Evolutionary conservation across 2,797 vertebrate genomes (phyloP).

Genomic region (Onychomys arenicola): DNA sequence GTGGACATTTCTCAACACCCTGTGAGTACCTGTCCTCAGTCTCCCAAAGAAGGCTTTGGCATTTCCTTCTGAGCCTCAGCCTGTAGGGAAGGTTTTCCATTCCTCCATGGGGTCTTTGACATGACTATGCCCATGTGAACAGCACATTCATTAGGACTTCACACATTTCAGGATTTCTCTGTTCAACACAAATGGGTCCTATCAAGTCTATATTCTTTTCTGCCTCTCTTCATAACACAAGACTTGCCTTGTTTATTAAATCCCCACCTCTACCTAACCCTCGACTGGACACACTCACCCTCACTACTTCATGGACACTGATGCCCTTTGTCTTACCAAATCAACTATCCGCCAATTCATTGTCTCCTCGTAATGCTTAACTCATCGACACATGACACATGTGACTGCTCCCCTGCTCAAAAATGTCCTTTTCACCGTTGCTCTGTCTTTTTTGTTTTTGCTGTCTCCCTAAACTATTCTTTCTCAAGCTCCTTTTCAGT

Average conservation of each 20-base stretch:
- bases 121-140: not conserved
- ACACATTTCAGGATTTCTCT: not conserved
- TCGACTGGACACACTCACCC: not conserved
- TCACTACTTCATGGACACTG: not conserved
- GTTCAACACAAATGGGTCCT: not conserved
- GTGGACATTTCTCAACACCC: not conserved
- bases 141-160: not conserved
- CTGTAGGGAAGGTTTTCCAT: not conserved
- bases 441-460: constrained; percentile 22
- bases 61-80: not conserved
- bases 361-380: not conserved
- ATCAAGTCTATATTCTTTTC: not conserved
- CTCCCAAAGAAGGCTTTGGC: not conserved
- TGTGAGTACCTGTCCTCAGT: not conserved
- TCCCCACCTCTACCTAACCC: not conserved
- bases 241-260: not conserved
- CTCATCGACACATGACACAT: not conserved
- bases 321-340: not conserved
- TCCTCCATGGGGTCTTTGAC: not conserved
- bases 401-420: not conserved
- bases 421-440: not conserved
- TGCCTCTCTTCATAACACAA: not conserved
- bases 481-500: constrained; percentile 19
- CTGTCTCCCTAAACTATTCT: not conserved
- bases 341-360: not conserved